Conservation (phyloP, 2,113 vertebrate species). For the Etheostoma cragini region DNA sequence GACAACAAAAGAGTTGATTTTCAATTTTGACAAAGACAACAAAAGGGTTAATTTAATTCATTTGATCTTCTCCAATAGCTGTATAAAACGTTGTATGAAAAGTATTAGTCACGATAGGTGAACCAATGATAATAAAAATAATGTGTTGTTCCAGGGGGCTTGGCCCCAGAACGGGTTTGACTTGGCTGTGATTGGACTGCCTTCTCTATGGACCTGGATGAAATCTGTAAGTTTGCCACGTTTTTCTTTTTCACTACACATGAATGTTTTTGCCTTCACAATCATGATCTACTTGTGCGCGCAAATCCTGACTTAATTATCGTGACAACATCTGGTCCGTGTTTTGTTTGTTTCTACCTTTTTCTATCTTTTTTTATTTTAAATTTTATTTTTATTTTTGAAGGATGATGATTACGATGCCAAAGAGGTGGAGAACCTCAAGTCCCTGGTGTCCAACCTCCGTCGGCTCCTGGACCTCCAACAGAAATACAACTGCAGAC, state of each 20-base stretch:
- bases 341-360: background rate
- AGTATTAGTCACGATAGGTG: background rate
- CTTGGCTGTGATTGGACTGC: constrained; percentile 88
- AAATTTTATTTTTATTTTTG: constrained; percentile 33
- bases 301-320: background rate
- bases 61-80: background rate
- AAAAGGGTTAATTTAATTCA: no score
- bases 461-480: constrained; percentile 88
- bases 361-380: constrained; percentile 34
- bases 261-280: background rate
- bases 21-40: no score
- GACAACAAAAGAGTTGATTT: no score
- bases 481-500: constrained; percentile 90
- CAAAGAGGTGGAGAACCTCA: constrained; percentile 87
- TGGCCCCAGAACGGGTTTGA: constrained; percentile 97
- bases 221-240: constrained; percentile 83
- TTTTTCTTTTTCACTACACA: background rate
- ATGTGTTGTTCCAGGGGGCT: constrained; percentile 80
- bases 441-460: constrained; percentile 87
- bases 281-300: background rate
- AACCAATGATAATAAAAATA: background rate
- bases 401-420: constrained; percentile 85
- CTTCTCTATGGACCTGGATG: constrained; percentile 85
- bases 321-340: background rate
- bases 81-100: background rate